Evolutionary conservation across 1,140 invertebrate species (phyloP).

Genomic region (Tachypleus tridentatus): DNA sequence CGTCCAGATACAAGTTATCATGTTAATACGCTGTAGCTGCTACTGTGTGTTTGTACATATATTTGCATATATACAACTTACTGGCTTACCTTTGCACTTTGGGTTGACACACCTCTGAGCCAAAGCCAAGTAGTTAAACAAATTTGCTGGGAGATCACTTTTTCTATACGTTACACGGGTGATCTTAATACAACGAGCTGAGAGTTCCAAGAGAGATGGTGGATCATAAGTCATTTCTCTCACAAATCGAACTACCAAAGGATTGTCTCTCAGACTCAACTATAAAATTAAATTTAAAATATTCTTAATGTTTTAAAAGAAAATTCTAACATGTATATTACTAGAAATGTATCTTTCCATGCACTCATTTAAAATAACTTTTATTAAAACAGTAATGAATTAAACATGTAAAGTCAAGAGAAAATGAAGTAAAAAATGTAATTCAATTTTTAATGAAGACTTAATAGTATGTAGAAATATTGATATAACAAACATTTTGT

Average conservation of each 20-base stretch:
- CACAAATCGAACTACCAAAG: conserved; percentile 87
- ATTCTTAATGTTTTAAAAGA: no score
- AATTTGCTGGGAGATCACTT: conserved; percentile 54
- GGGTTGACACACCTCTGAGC: conserved; percentile 91
- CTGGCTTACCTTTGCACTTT: conserved; percentile 72
- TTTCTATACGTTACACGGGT: conserved; percentile 52
- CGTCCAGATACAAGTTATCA: not conserved
- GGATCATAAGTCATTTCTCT: conserved; percentile 79
- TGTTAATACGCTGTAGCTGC: not conserved
- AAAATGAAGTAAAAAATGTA: no score
- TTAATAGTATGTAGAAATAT: no score
- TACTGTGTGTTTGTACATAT: not conserved
- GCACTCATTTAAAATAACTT: no score
- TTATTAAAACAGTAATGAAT: not conserved
- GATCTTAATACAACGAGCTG: conserved; percentile 71
- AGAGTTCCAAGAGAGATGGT: conserved; percentile 73
- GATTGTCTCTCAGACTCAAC: conserved; percentile 90
- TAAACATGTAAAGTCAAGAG: no score
- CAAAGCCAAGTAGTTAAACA: conserved; percentile 65
- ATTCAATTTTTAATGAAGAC: no score
- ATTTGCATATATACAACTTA: not conserved
- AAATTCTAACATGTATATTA: no score
- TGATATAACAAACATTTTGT: no score
- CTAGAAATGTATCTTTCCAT: no score
- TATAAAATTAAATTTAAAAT: conserved; percentile 35